Conservation (phyloP, 1,140 invertebrate genomes). For the Gryon sp. region DNA sequence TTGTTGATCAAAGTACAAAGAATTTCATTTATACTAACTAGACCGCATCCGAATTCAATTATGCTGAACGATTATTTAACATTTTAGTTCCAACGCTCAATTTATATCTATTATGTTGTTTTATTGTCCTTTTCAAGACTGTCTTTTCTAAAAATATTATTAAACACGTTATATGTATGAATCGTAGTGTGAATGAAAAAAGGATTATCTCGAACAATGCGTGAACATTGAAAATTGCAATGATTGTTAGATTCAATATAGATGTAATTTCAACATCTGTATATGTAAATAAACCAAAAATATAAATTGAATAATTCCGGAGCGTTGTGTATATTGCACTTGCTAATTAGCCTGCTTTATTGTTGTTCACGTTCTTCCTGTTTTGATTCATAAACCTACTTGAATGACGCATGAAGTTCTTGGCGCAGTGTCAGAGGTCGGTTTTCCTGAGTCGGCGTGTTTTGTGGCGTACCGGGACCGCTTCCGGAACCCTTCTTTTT, state of each 20-base stretch:
- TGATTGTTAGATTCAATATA: no score
- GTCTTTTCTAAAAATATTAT: no score
- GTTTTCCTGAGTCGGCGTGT: slow-evolving; percentile 89
- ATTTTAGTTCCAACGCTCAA: no score
- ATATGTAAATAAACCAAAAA: no score
- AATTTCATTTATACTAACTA: slow-evolving; percentile 33
- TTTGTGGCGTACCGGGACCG: slow-evolving; percentile 82
- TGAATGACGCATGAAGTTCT: slow-evolving; percentile 83
- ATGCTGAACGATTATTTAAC: neutral
- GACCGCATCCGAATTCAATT: slow-evolving; percentile 1
- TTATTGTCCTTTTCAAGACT: no score
- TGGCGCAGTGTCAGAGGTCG: slow-evolving; percentile 85
- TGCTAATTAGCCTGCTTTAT: slow-evolving; percentile 10
- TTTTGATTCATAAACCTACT: slow-evolving; percentile 76
- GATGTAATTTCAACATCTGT: no score
- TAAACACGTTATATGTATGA: no score
- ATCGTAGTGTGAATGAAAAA: no score
- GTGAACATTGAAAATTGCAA: neutral
- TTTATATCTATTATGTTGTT: no score
- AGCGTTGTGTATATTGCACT: no score
- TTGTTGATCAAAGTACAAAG: slow-evolving; percentile 15
- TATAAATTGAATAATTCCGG: no score
- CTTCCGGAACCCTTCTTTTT: slow-evolving; percentile 87
- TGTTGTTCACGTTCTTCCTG: slow-evolving; percentile 8
- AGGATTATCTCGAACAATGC: neutral